Evolutionary conservation across 2,113 vertebrate genomes (phyloP).

Genomic region (Coptodon rendalli): DNA sequence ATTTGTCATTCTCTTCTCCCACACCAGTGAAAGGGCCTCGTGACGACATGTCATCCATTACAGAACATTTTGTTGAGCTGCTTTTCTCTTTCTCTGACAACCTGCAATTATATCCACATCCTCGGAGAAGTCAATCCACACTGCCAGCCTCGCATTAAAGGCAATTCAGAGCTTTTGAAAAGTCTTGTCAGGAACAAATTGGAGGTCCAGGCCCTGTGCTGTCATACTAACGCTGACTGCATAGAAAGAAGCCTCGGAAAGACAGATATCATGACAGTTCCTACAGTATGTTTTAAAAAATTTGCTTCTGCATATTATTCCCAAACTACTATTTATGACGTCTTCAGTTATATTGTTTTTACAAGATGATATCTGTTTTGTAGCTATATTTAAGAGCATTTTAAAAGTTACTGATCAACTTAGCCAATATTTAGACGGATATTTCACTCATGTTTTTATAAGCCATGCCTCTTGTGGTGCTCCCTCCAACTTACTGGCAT

Average conservation of each 20-base stretch:
- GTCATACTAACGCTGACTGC: background rate
- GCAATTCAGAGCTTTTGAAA: constrained; percentile 40
- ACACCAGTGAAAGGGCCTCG: constrained; percentile 20
- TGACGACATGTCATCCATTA: constrained; percentile 56
- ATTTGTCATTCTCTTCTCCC: constrained; percentile 47
- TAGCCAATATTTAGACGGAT: background rate
- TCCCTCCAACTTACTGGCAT: background rate
- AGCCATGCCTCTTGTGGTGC: background rate
- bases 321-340: background rate
- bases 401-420: background rate
- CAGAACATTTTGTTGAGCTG: constrained; percentile 40
- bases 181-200: constrained; percentile 33
- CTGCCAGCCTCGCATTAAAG: constrained; percentile 7
- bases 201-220: background rate
- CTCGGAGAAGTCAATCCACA: constrained; percentile 24
- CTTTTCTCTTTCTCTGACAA: constrained; percentile 46
- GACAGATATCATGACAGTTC: background rate
- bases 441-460: background rate
- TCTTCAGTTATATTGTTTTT: background rate
- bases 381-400: background rate
- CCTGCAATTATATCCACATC: constrained; percentile 57
- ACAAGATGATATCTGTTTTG: background rate
- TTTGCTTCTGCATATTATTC: background rate
- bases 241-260: background rate
- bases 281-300: background rate